phyloP scores from a whole-genome alignment of 2,113 vertebrate genomes.

The Chlamydotis undulata region DNA sequence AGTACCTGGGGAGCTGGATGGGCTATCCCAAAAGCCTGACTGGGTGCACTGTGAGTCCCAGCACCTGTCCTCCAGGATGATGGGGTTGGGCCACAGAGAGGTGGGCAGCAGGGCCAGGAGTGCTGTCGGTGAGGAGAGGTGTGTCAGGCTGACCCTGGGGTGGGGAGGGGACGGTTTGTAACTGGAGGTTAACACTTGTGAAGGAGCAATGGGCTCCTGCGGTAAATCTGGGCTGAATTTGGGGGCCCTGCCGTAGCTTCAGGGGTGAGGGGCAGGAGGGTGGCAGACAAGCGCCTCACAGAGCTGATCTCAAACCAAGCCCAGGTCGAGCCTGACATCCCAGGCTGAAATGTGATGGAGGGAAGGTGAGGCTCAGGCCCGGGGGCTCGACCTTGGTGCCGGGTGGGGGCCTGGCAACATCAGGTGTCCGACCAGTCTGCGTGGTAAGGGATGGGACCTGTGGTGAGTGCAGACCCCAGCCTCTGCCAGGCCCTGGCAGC shows the following conservation, averaged over 20 bases:
- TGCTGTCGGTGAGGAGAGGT: accelerated
- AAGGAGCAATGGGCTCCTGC: background rate
- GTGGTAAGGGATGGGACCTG: background rate
- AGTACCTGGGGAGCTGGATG: background rate
- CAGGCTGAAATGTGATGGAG: accelerated
- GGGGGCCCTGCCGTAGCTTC: background rate
- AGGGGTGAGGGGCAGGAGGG: too few relatives aligned
- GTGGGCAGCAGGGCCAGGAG: accelerated
- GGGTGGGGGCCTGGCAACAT: background rate
- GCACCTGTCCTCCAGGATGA: accelerated
- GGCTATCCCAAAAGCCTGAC: background rate
- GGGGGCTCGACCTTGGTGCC: accelerated
- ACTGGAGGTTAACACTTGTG: background rate
- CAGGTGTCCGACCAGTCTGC: accelerated
- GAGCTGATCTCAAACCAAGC: background rate
- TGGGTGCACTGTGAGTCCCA: accelerated
- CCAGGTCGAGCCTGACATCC: too few relatives aligned
- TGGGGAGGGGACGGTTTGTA: accelerated
- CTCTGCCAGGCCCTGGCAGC: background rate
- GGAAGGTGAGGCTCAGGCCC: background rate
- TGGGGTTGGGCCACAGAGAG: accelerated
- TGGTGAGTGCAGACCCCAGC: accelerated
- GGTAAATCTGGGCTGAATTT: background rate
- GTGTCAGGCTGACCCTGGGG: accelerated
- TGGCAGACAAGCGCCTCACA: background rate